Evolutionary conservation across 2,797 vertebrate genomes (phyloP), one percentile per base, ranked within the genome.

Genomic region (Molossus molossus): DNA sequence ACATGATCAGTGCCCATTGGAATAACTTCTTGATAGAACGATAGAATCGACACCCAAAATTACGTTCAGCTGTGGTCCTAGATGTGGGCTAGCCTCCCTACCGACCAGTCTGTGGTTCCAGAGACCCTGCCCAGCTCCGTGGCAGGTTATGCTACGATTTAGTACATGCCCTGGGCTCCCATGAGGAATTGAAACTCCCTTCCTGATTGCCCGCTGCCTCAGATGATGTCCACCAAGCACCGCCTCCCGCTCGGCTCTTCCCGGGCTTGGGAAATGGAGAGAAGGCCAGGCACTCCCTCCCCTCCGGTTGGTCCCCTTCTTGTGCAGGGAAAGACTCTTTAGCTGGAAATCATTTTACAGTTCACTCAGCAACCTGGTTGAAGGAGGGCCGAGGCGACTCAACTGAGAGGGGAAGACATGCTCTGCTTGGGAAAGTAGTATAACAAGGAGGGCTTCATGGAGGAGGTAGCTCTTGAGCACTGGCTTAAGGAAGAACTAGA

Each of bases 301-400:
- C 37, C n/a, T 62, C 11, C 0, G 7, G 9, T 8, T 8, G 5
- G 17, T 67, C 23, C 37, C 13, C 0, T 21, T 45, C 29, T 15
- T 55, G 21, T 1, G 2, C 37, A 33, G 40, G 29, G 29, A 65
- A 69, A 87, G 48, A 53, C 1, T 62, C 40, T 40, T 37, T 13
- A 21, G 17, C 6, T 40, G 6, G 14, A 85, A 37, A 23, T 50
- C 55, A 18, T 9, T 69, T 75, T 18, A 18, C 5, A 60, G 15
- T 17, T 73, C 48, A 10, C 62, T 64, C 23, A 50, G 13, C 20
- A 64, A 27, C 75, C n/a, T 45, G 13, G 20, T 1, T 11, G 18
- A 67, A 84, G 65, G 65, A 60, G n/a, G 23, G 29, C 4, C 60
- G 40, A 25, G 10, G 15, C 23, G 53, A 92, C 64, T 6, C 15